phyloP scores from a whole-genome alignment of 2,888 invertebrate species.

The Parapristionchus giblindavisi region DNA sequence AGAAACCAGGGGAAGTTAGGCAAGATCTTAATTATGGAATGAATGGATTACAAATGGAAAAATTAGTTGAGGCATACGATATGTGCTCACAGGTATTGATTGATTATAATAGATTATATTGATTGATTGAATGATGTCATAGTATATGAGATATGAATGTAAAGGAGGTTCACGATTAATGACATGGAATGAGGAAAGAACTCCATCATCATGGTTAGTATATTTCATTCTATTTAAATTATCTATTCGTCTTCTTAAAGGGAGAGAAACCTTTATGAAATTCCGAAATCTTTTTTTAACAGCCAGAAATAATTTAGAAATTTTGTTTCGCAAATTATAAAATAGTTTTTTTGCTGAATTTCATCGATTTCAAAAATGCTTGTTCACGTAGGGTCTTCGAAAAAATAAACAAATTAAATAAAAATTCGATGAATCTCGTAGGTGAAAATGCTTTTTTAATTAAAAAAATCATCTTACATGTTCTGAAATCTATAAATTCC shows the following conservation, averaged over 20 bases:
- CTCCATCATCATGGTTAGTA: slow-evolving; percentile 62
- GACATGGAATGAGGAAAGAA: slow-evolving; percentile 63
- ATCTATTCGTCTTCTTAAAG: background rate
- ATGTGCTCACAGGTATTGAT: slow-evolving; percentile 55
- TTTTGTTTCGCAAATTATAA: no score
- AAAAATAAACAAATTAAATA: no score
- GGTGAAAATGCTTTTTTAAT: no score
- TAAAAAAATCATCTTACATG: no score
- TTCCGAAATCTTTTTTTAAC: no score
- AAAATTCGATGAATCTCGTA: no score
- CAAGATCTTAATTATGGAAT: slow-evolving; percentile 60
- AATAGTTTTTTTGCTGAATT: no score
- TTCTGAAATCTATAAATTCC: no score
- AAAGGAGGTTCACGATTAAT: slow-evolving; percentile 62
- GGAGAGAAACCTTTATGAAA: no score
- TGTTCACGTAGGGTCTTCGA: no score
- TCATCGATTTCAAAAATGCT: no score
- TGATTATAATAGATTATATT: background rate
- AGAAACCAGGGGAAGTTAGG: slow-evolving; percentile 62
- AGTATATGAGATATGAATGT: slow-evolving; percentile 63
- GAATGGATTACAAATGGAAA: slow-evolving; percentile 55
- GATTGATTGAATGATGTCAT: slow-evolving; percentile 1
- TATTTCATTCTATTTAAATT: background rate
- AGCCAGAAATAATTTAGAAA: no score
- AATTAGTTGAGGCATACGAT: slow-evolving; percentile 65